phyloP scores from a whole-genome alignment of 2,797 vertebrate genomes.

The Chaunax sp. region DNA sequence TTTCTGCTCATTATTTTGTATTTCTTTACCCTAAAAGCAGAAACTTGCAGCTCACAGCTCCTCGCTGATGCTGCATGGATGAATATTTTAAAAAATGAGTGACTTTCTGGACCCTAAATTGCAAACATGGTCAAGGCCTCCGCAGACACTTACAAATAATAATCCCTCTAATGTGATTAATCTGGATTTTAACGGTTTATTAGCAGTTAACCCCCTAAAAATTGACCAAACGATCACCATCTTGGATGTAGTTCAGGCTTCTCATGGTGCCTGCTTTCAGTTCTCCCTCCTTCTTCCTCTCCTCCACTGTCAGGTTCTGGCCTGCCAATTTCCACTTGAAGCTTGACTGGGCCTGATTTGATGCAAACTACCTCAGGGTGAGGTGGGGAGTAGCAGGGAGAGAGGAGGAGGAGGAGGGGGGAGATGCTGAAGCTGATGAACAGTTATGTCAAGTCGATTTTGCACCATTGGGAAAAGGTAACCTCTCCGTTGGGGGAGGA shows the following conservation, averaged over 20 bases:
- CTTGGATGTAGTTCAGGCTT: conserved; percentile 46
- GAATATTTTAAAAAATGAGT: no score
- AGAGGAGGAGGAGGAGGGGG: conserved; percentile 10
- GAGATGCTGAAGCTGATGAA: conserved; percentile 91
- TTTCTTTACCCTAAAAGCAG: conserved; percentile 16
- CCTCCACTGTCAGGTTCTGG: conserved; percentile 91
- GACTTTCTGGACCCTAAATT: no score
- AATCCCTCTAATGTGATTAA: conserved; percentile 3
- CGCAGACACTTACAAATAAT: no score
- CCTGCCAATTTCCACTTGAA: conserved; percentile 98
- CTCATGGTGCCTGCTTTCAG: conserved; percentile 1
- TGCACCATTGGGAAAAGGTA: conserved; percentile 98
- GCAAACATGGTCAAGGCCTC: no score
- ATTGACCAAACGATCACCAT: conserved; percentile 39
- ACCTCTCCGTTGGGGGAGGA: conserved; percentile 85
- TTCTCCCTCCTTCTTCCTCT: conserved; percentile 17
- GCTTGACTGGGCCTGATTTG: conserved; percentile 98
- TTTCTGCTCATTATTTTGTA: no score
- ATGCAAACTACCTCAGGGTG: conserved; percentile 94
- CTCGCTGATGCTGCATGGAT: background rate
- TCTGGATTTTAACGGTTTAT: conserved; percentile 33
- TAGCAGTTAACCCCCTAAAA: conserved; percentile 45
- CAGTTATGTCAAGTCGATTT: conserved; percentile 99
- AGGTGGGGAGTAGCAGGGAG: conserved; percentile 25
- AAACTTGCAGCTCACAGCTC: background rate